These are phyloP conservation scores for Mobula hypostoma DNA, from an alignment of 2,113 vertebrate genomes.

Conservation along the genomic window DNA sequence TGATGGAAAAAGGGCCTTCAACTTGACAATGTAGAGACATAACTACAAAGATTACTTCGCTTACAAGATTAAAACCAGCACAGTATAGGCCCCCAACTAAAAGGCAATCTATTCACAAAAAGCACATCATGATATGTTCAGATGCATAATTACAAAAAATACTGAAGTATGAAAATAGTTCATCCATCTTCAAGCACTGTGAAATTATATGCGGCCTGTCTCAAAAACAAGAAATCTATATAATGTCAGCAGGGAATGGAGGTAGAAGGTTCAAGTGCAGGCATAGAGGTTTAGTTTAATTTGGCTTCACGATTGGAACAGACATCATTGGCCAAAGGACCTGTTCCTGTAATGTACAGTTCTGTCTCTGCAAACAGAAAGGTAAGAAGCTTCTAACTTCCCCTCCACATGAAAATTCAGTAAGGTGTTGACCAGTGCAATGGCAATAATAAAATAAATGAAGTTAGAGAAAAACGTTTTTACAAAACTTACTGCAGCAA, in stretches of 20 bases:
- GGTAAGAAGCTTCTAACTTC: neutral
- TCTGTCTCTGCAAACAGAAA: neutral
- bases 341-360: too few species aligned
- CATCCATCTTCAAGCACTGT: neutral
- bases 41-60: neutral
- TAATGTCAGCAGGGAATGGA: neutral
- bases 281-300: too few species aligned
- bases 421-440: neutral
- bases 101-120: neutral
- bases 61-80: neutral
- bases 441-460: neutral
- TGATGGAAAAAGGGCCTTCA: too few species aligned
- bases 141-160: neutral
- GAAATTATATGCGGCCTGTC: neutral
- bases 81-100: neutral
- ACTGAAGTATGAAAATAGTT: neutral
- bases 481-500: neutral
- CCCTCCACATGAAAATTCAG: neutral
- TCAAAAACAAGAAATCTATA: neutral
- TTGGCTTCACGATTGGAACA: too few species aligned
- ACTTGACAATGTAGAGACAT: neutral
- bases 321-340: too few species aligned
- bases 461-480: neutral
- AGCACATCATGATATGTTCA: neutral
- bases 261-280: too few species aligned